Conservation (phyloP, 2,113 vertebrate genomes). For the Illadopsis cleaveri region DNA sequence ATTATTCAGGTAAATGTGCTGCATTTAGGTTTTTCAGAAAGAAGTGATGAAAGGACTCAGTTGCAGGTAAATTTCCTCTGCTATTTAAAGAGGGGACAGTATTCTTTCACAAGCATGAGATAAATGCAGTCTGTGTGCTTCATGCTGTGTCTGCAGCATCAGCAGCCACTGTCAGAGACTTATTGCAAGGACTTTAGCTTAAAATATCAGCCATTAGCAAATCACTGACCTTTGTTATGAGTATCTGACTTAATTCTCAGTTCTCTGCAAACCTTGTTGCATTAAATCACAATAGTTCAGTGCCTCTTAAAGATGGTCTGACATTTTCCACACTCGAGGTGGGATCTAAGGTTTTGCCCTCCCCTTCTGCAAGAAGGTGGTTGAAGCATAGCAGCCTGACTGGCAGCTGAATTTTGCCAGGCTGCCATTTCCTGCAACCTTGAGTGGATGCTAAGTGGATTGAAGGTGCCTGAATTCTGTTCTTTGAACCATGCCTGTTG, state of each 20-base stretch:
- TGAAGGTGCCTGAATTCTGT: neutral
- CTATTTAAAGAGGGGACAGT: neutral
- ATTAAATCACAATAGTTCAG: neutral
- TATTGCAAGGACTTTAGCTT: neutral
- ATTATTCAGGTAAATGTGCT: neutral
- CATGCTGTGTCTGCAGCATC: neutral
- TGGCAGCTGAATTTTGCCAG: neutral
- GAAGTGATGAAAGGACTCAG: neutral
- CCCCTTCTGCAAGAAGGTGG: neutral
- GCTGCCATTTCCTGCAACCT: neutral
- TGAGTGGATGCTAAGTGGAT: neutral
- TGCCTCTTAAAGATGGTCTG: neutral
- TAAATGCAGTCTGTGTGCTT: neutral
- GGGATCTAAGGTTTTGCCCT: neutral
- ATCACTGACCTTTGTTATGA: neutral
- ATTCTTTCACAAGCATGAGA: neutral
- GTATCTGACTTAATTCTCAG: neutral
- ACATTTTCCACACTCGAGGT: fast-evolving
- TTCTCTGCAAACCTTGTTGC: neutral
- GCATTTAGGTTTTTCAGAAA: neutral
- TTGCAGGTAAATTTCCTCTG: neutral
- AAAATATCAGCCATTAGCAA: neutral
- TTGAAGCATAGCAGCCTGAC: neutral
- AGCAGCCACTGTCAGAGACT: neutral
- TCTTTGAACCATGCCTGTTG: neutral